phyloP scores from a whole-genome alignment of 2,797 vertebrate genomes.

The Crocodylus rhombifer region DNA sequence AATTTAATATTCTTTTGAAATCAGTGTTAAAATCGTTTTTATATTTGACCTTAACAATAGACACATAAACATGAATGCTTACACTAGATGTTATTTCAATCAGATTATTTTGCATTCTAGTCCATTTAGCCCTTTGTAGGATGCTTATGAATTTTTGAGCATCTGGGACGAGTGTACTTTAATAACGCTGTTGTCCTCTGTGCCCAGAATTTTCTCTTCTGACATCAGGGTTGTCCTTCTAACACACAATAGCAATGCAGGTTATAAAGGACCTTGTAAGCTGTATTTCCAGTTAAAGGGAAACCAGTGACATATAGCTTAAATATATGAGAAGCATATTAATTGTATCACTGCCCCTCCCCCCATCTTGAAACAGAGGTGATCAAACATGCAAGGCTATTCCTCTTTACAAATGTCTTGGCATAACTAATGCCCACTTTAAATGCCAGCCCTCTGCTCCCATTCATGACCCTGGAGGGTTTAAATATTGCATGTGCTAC shows the following conservation, averaged over 20 bases:
- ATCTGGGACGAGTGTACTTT: background rate
- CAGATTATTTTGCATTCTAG: background rate
- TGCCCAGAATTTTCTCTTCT: background rate
- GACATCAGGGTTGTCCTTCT: background rate
- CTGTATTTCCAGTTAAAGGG: background rate
- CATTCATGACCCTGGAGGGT: too few relatives aligned
- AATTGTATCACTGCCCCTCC: background rate
- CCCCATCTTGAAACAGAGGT: background rate
- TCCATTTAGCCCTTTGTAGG: background rate
- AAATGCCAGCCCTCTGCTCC: too few relatives aligned
- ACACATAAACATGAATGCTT: background rate
- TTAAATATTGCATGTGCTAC: too few relatives aligned
- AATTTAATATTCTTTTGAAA: background rate
- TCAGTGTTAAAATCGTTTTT: fast-evolving
- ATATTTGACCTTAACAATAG: background rate
- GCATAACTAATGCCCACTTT: background rate
- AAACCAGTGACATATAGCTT: background rate
- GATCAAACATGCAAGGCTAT: background rate
- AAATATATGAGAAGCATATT: background rate
- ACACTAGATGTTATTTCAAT: background rate
- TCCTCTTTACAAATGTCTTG: background rate
- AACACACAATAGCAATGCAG: background rate
- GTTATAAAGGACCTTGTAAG: background rate
- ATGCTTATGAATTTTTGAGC: background rate
- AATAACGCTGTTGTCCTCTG: background rate